These are phyloP conservation scores for Danaus plexippus DNA, from an alignment of 1,140 invertebrate species.

Conservation along the genomic window DNA sequence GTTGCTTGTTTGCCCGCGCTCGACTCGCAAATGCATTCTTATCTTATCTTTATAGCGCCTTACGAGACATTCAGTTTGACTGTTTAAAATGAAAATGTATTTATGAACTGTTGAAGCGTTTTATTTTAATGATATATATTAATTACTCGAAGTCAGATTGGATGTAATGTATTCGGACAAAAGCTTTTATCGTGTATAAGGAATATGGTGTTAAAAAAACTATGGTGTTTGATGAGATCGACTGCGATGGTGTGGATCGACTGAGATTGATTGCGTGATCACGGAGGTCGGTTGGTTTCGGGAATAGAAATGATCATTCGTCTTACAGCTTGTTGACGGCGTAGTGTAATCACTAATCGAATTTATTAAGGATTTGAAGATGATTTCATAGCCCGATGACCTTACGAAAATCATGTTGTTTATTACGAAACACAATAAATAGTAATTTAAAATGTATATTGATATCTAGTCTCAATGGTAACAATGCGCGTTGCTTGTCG, in stretches of 20 bases:
- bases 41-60: neutral
- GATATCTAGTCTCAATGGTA: slow-evolving; percentile 19
- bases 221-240: slow-evolving; percentile 42
- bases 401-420: too few relatives aligned
- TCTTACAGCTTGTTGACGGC: slow-evolving; percentile 57
- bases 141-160: too few relatives aligned
- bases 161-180: slow-evolving; percentile 1
- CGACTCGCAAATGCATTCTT: slow-evolving; percentile 5
- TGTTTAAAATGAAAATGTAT: too few relatives aligned
- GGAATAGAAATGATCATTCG: slow-evolving; percentile 58
- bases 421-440: too few relatives aligned
- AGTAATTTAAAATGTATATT: slow-evolving; percentile 20
- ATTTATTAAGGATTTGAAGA: slow-evolving; percentile 29
- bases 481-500: slow-evolving; percentile 39
- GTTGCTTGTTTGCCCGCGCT: slow-evolving; percentile 14
- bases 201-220: slow-evolving; percentile 51
- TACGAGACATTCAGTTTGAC: too few relatives aligned
- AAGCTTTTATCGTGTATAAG: slow-evolving; percentile 40
- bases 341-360: slow-evolving; percentile 40
- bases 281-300: slow-evolving; percentile 52
- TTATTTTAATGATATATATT: slow-evolving; percentile 1
- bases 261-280: slow-evolving; percentile 66
- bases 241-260: slow-evolving; percentile 43
- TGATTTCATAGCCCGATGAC: slow-evolving; percentile 33
- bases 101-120: neutral